phyloP scores from a whole-genome alignment of 2,888 invertebrate species.

The Heliconius aoede region DNA sequence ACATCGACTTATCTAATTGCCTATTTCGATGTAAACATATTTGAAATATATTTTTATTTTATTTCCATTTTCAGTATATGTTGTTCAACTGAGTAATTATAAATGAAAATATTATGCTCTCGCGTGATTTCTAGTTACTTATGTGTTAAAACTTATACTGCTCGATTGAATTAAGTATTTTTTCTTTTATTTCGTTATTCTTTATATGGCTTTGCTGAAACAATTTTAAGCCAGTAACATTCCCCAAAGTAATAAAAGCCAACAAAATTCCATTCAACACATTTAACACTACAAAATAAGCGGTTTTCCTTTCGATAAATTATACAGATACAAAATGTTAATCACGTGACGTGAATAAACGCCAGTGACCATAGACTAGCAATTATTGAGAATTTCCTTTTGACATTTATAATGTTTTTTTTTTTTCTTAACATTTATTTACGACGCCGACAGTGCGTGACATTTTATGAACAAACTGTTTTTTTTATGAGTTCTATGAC shows the following conservation, averaged over 20 bases:
- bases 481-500: conserved; percentile 5
- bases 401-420: conserved; percentile 9
- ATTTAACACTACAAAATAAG: background rate
- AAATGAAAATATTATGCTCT: conserved; percentile 10
- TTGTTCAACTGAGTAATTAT: conserved; percentile 7
- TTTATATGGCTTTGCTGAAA: background rate
- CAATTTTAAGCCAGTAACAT: background rate
- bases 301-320: conserved; percentile 22
- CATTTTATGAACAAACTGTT: conserved; percentile 26
- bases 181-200: background rate
- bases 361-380: conserved; percentile 17
- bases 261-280: conserved; percentile 13
- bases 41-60: conserved; percentile 19
- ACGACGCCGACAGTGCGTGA: conserved; percentile 18
- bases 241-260: background rate
- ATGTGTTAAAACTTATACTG: background rate
- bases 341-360: conserved; percentile 22
- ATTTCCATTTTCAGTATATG: background rate
- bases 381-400: conserved; percentile 25
- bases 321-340: conserved; percentile 25
- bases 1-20: conserved; percentile 31
- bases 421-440: conserved; percentile 12
- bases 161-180: background rate
- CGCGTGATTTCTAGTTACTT: conserved; percentile 14
- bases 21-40: conserved; percentile 17